Evolutionary conservation across 1,140 invertebrate genomes (phyloP), one percentile per base, ranked within the genome.

Genomic region (Drosophila biarmipes): DNA sequence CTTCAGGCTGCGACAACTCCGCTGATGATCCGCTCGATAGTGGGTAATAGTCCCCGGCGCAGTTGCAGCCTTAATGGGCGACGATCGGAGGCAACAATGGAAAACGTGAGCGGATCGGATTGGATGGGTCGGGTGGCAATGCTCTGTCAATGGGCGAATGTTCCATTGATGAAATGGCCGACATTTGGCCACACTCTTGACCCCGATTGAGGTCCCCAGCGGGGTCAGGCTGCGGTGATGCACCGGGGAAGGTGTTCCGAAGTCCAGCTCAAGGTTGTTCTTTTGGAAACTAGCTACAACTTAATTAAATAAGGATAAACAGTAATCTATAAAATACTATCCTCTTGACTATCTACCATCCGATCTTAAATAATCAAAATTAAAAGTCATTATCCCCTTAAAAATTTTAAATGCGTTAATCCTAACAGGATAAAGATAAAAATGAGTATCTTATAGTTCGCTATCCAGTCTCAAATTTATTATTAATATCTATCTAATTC

Each of bases 121-220:
- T 5, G 24, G 24, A 2, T 24, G 24, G 64, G 43, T 68, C 35
- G 43, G 24, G 55, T 48, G 15, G 46, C 46, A 8, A 3, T 8
- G 27, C 21, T 56, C 61, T 31, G 49, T 62, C 71, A 74, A 79
- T 68, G 38, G 45, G 45, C 34, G 46, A 46, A 29, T 67, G 19
- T 29, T 75, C 57, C 71, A 75, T 75, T 75, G 49, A 73, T 73
- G 45, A 71, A 56, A 66, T 52, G 61, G 59, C 59, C 59, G 52
- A 57, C 62, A 53, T 64, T 55, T 57, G 59, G 53, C 59, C 37
- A 52, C 56, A 72, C 68, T 73, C 69, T 72, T 73, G 67, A 69
- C 63, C 67, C 64, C 64, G 35, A 43, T 67, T 14, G 45, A 64
- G 59, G 63, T 43, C 27, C 11, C 11, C 0, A 15, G 35, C 14